Conservation (phyloP, 2,888 invertebrate genomes). For the Elgonia sp. region DNA sequence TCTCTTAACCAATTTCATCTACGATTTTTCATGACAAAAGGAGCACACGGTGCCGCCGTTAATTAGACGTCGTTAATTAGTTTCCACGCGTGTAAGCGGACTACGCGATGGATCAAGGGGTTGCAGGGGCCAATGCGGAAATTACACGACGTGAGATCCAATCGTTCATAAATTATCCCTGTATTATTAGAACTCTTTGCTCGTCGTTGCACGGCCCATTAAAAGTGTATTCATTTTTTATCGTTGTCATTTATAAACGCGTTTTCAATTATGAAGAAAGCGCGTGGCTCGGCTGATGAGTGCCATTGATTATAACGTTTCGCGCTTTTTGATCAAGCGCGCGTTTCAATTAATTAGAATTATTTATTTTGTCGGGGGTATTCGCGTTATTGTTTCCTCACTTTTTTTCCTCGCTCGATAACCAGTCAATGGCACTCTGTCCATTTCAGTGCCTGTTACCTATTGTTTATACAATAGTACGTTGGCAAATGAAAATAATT, state of each 20-base stretch:
- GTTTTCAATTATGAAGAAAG: conserved; percentile 69
- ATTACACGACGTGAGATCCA: conserved; percentile 67
- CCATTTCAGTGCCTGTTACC: background rate
- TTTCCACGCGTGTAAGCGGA: conserved; percentile 65
- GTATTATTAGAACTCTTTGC: conserved; percentile 56
- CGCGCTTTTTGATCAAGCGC: conserved; percentile 18
- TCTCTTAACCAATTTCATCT: conserved; percentile 69
- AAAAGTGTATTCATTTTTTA: conserved; percentile 70
- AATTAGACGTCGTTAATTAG: conserved; percentile 73
- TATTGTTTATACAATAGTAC: background rate
- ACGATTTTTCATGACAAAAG: conserved; percentile 69
- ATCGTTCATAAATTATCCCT: conserved; percentile 70
- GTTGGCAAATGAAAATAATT: background rate
- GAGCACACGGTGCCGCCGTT: conserved; percentile 51
- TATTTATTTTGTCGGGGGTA: conserved; percentile 14
- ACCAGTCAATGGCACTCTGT: background rate
- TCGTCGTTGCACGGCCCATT: conserved; percentile 56
- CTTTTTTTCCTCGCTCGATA: background rate
- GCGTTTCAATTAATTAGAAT: conserved; percentile 32
- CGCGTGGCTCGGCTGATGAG: conserved; percentile 43
- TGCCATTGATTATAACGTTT: conserved; percentile 48
- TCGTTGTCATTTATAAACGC: conserved; percentile 62
- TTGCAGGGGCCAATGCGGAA: conserved; percentile 22
- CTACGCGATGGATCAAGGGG: background rate
- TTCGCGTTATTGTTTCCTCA: background rate